Percentiles rank a stretch among this genome's conserved stretches.
These are phyloP conservation scores for Spermophilus dauricus DNA, from an alignment of 2,113 vertebrate species.

Conservation along the genomic window DNA sequence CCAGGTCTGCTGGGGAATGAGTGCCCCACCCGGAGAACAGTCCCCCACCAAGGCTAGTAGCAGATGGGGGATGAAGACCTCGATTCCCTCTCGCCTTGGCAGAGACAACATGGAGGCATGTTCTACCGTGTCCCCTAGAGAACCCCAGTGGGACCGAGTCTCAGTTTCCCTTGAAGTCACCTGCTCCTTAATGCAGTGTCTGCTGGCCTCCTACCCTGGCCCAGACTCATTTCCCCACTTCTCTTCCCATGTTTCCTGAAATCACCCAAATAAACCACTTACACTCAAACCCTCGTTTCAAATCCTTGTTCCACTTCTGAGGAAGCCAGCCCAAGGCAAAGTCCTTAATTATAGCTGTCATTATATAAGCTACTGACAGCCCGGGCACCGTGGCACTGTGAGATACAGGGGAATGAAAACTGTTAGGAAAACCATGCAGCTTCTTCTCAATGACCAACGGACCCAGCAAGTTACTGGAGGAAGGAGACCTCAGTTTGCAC, in stretches of 20 bases:
- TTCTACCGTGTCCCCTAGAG: neutral
- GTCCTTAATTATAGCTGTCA: constrained; percentile 52
- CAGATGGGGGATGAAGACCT: neutral
- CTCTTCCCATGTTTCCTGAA: neutral
- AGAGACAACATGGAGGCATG: rapidly evolving
- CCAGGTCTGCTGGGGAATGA: neutral
- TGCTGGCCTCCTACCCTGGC: neutral
- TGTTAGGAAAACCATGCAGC: neutral
- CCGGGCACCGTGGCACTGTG: neutral
- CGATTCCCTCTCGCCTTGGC: neutral
- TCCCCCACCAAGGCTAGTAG: neutral
- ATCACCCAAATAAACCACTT: neutral
- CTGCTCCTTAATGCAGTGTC: too few relatives aligned
- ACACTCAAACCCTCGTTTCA: neutral
- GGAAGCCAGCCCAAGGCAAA: neutral
- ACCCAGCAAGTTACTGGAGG: neutral
- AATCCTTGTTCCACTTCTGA: neutral
- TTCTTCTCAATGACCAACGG: neutral
- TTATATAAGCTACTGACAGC: neutral
- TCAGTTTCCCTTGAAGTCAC: neutral
- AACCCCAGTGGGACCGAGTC: neutral
- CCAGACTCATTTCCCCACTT: rapidly evolving
- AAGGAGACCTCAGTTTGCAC: neutral
- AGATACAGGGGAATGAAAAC: neutral
- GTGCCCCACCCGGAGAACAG: too few relatives aligned